Percentiles rank a stretch among this genome's conserved stretches.
These are phyloP conservation scores for Morpho achilles DNA, from an alignment of 2,888 invertebrate genomes.

Conservation along the genomic window DNA sequence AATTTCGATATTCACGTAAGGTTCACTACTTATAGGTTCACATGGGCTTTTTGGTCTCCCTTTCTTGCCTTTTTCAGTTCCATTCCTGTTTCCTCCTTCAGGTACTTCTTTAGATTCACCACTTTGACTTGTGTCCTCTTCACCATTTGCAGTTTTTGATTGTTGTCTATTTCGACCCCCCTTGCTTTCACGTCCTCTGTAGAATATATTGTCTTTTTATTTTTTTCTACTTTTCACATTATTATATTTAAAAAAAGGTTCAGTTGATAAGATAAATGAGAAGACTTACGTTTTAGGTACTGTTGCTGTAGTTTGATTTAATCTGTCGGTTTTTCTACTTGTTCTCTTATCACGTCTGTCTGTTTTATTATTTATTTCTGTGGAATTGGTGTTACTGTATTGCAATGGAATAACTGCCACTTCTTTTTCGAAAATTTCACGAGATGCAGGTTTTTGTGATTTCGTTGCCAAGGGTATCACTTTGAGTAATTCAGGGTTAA, in stretches of 20 bases:
- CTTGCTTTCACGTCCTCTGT: slow-evolving; percentile 68
- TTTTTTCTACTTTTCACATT: neutral
- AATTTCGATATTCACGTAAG: slow-evolving; percentile 84
- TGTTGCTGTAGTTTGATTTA: slow-evolving; percentile 72
- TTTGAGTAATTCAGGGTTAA: slow-evolving; percentile 48
- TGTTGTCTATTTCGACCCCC: slow-evolving; percentile 51
- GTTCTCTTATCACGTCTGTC: slow-evolving; percentile 72
- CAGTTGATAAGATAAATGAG: neutral
- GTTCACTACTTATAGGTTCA: slow-evolving; percentile 81
- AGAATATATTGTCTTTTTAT: neutral
- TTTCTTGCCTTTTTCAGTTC: slow-evolving; percentile 56
- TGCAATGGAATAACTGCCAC: slow-evolving; percentile 58
- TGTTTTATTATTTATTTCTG: slow-evolving; percentile 55
- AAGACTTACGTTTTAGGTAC: slow-evolving; percentile 70
- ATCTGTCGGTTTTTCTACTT: slow-evolving; percentile 70
- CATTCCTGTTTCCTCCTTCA: slow-evolving; percentile 47
- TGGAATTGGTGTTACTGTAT: slow-evolving; percentile 61
- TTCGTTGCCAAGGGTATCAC: slow-evolving; percentile 54
- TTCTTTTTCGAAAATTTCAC: slow-evolving; percentile 39
- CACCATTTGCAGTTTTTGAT: slow-evolving; percentile 34
- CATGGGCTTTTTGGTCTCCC: slow-evolving; percentile 82
- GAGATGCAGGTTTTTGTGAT: slow-evolving; percentile 31
- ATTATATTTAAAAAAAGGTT: neutral
- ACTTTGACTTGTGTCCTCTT: slow-evolving; percentile 37
- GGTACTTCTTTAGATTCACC: slow-evolving; percentile 33